These are phyloP conservation scores for Macrotrachela quadricornifera DNA, from an alignment of 1,140 invertebrate genomes.

Conservation along the genomic window DNA sequence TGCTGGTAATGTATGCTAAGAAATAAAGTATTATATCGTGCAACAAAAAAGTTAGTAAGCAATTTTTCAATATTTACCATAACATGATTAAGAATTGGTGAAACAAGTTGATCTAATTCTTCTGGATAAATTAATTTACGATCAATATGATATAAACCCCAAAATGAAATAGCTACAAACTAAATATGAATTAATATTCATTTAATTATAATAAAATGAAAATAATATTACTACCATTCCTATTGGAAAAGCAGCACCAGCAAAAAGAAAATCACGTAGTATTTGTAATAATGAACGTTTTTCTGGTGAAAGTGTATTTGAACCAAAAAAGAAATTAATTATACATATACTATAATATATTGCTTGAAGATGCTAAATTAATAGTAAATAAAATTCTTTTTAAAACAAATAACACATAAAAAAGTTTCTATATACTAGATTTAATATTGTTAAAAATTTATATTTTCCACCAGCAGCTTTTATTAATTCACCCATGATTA, in stretches of 20 bases:
- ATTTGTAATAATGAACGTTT: slow-evolving; percentile 35
- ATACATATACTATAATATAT: background rate
- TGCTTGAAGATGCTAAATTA: background rate
- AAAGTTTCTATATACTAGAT: background rate
- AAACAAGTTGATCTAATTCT: slow-evolving; percentile 50
- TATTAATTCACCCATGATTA: no score
- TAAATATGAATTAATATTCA: no score
- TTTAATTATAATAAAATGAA: no score
- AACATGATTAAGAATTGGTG: slow-evolving; percentile 64
- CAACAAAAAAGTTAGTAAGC: no score
- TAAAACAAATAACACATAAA: background rate
- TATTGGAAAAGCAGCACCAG: slow-evolving; percentile 50
- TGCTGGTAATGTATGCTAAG: no score
- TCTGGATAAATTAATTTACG: slow-evolving; percentile 61
- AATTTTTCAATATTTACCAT: slow-evolving; percentile 30
- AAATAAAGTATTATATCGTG: no score
- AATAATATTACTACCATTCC: no score
- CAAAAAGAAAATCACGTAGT: slow-evolving; percentile 48
- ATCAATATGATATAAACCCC: slow-evolving; percentile 58
- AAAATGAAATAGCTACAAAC: slow-evolving; percentile 69
- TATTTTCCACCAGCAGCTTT: background rate
- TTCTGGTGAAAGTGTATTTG: background rate
- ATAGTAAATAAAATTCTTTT: background rate
- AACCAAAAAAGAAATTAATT: background rate
- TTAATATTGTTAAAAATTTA: slow-evolving; percentile 5